phyloP scores from a whole-genome alignment of 2,797 vertebrate genomes.

The Prunella strophiata region DNA sequence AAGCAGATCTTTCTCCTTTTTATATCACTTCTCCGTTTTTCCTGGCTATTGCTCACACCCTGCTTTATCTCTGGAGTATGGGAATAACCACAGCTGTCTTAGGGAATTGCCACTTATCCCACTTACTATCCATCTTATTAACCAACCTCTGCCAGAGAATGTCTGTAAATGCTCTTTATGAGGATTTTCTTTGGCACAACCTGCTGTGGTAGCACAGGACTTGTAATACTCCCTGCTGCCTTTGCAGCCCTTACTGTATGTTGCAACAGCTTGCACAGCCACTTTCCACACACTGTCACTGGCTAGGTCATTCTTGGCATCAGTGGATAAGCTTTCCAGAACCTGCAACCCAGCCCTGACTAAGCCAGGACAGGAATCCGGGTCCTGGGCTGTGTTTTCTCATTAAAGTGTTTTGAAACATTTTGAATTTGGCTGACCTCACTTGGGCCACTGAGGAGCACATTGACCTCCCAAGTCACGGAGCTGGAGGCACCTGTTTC shows the following conservation, averaged over 20 bases:
- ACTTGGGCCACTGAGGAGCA: background rate
- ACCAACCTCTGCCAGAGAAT: background rate
- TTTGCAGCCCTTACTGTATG: background rate
- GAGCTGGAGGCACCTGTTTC: background rate
- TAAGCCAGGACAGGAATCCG: background rate
- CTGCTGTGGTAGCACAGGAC: background rate
- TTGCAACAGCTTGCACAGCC: constrained; percentile 25
- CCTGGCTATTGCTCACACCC: background rate
- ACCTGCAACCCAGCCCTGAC: background rate
- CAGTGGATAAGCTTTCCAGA: constrained; percentile 1
- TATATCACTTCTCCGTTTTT: background rate
- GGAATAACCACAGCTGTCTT: background rate
- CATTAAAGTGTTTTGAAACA: background rate
- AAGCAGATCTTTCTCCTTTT: background rate
- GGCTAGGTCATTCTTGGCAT: constrained; percentile 30
- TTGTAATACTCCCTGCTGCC: background rate
- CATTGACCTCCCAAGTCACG: fast-evolving
- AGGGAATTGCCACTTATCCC: background rate
- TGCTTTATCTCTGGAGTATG: background rate
- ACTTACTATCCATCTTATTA: background rate
- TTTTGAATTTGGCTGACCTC: background rate
- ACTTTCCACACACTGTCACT: background rate
- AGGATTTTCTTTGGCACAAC: background rate
- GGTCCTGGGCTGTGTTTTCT: background rate
- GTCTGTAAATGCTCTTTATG: background rate